These are phyloP conservation scores for Triplophysa tibetana DNA, from an alignment of 2,113 vertebrate genomes.

Conservation along the genomic window DNA sequence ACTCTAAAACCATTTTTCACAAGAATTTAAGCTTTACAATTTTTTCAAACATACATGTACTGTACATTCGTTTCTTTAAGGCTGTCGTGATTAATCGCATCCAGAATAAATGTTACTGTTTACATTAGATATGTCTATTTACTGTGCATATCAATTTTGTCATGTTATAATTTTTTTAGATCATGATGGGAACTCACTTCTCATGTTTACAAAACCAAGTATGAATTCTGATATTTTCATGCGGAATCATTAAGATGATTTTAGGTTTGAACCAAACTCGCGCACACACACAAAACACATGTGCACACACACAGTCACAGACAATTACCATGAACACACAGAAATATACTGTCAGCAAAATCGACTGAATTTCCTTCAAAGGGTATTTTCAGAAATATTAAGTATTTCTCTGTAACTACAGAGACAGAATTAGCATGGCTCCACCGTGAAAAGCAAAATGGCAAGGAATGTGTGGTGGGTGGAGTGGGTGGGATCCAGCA, in stretches of 20 bases:
- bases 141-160: no score
- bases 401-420: neutral
- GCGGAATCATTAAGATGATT: neutral
- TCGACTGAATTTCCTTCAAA: neutral
- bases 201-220: neutral
- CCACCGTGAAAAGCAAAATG: neutral
- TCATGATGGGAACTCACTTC: no score
- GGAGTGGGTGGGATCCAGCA: constrained; percentile 15
- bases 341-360: neutral
- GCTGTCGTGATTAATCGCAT: no score
- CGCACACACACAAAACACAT: neutral
- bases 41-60: no score
- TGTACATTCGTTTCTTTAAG: no score
- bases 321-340: neutral
- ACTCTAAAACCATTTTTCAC: no score
- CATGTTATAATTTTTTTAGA: no score
- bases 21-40: no score
- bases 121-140: no score
- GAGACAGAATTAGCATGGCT: neutral
- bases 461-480: constrained; percentile 16
- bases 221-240: neutral
- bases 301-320: neutral
- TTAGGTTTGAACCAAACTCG: neutral
- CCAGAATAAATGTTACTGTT: no score
- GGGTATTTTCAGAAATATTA: neutral